Base-by-base conservation (phyloP, 1,140 invertebrate genomes). In the Lepidurus apus region DNA sequence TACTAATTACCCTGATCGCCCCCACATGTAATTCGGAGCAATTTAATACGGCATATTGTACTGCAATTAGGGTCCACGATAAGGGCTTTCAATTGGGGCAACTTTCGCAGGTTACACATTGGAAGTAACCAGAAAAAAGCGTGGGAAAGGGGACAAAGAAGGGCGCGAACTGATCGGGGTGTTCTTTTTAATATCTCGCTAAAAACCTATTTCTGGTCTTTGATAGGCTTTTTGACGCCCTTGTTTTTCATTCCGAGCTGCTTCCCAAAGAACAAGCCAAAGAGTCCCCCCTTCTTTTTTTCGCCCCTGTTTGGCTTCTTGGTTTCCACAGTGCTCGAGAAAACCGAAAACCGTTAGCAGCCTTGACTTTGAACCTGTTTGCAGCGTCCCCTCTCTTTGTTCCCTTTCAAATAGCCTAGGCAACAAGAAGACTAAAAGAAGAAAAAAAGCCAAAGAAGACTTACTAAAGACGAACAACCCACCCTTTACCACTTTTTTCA, bases 361-460 rank as follows among this genome's bases (percentile, higher is more conserved):
- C 53, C 53, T 65, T 65, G 53, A 65, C 53, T 65, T 65, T 65
- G 53, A 65, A 65, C 53, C 53, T 65, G 53, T 65, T 65, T 65
- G 17, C 8, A 17, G 53, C 53, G 53, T 65, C 17, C 21, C 21
- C 53, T 65, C 53, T 13, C 53, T 13, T 21, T 65, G 53, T 21
- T 65, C 53, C 4, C 53, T 65, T 21, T 65, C 53, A 21, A 7
- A 65, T 65, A 65, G 17, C 53, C 53, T 65, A 65, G 34, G 34
- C 34, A 3, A 34, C 34, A 34, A 34, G 34, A 34, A 47, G 10
- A 17, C 45, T 17, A 65, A 21, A 65, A n/a, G n/a, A 21, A n/a
- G n/a, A n/a, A 65, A 65, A 21, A 65, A 47, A 65, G 53, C 53
- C 53, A 13, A 65, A 65, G 53, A 65, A 65, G 21, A n/a, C 13